Percentiles rank a stretch among this genome's conserved stretches.
Evolutionary conservation across 2,113 vertebrate genomes (phyloP).

Genomic region (Proteles cristata): DNA sequence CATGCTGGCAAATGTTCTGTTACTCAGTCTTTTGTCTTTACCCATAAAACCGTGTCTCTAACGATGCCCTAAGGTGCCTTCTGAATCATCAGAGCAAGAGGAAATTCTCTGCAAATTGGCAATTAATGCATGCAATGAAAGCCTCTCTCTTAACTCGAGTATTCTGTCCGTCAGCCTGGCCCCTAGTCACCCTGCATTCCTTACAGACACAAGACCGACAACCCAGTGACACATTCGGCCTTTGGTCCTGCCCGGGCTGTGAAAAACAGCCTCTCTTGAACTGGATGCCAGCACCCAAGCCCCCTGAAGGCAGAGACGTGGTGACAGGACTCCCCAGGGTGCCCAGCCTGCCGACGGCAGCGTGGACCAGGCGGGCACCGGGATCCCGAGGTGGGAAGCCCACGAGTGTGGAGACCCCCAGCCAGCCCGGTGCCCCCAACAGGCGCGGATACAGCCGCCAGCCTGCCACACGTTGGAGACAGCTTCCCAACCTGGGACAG

Average conservation of each 20-base stretch:
- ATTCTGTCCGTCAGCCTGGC: neutral
- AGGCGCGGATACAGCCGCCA: too few relatives aligned
- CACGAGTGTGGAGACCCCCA: accelerated
- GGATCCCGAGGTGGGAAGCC: neutral
- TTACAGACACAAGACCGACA: neutral
- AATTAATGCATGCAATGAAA: neutral
- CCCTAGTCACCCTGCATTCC: neutral
- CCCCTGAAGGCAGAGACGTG: neutral
- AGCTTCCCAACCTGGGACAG: neutral
- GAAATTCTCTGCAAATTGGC: neutral
- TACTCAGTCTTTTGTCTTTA: neutral
- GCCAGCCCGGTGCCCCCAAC: neutral
- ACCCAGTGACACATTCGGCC: neutral
- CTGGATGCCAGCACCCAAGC: neutral
- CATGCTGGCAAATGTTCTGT: neutral
- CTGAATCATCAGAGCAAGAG: neutral
- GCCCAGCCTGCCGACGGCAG: accelerated
- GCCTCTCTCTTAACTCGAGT: neutral
- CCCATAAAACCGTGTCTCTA: neutral
- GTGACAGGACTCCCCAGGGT: neutral
- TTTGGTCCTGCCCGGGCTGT: neutral
- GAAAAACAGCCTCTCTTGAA: neutral
- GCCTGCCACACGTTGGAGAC: too few relatives aligned
- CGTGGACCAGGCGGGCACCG: accelerated
- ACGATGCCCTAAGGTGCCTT: neutral